Base-by-base conservation (phyloP, 1,140 invertebrate species). In the Popillia japonica region DNA sequence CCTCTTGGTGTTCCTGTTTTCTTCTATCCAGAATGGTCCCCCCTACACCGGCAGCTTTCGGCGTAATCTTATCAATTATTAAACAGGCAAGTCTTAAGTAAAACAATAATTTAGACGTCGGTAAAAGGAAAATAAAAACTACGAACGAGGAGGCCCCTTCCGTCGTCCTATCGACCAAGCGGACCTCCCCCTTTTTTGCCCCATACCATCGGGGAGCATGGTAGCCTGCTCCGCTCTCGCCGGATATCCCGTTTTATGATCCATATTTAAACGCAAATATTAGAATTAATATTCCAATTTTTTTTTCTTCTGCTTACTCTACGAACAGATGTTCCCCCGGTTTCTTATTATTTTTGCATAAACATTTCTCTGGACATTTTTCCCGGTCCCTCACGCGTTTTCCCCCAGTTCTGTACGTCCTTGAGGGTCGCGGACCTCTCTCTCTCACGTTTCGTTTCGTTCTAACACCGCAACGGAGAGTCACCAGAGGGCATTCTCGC, bases 21-120 rank as follows among this genome's bases (percentile, higher is more conserved):
- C 9, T 27, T 22, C 23, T 40, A n/a, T n/a, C n/a, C n/a, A n/a
- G n/a, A n/a, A n/a, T n/a, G 6, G 9, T 72, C 40, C 68, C 6
- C 68, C 68, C n/a, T n/a, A n/a, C n/a, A n/a, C 61, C 44, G 44
- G 61, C 20, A 20, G 61, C n/a, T 64, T 64, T 64, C 61, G 23
- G 20, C 44, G 79, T 82, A 83, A 82, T 82, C 81, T 82, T 83
- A 83, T 83, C 82, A 83, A 83, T 83, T 83, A 83, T 83, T 83
- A 83, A 83, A 83, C 81, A 82, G 82, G 79, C 80, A 64, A 81
- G 81, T 80, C 80, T 81, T 83, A 83, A 83, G 82, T 83, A 83
- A 83, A 83, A 83, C 82, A 82, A 83, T 83, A 83, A 83, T 82
- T 83, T 81, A 82, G 80, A 81, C 79, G 79, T 78, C 77, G 80